Conservation (phyloP, 2,888 invertebrate species). For the Baronia brevicornis region DNA sequence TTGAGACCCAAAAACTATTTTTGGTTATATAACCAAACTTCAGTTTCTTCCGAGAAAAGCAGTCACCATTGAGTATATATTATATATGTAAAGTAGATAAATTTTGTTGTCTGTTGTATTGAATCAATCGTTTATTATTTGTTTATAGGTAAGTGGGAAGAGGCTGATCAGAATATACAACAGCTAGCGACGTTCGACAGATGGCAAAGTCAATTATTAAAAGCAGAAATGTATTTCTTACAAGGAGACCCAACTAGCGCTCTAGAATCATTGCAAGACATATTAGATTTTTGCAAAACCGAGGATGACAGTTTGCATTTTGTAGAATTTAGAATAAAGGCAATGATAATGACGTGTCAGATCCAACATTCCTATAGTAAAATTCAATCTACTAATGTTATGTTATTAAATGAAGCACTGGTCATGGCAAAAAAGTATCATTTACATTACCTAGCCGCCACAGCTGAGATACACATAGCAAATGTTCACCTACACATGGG, state of each 20-base stretch:
- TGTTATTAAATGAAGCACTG: conserved; percentile 81
- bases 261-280: conserved; percentile 62
- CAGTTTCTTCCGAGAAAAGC: no score
- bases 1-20: no score
- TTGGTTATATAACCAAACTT: no score
- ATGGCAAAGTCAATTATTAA: conserved; percentile 78
- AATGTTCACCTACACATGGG: conserved; percentile 85
- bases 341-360: conserved; percentile 80
- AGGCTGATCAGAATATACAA: conserved; percentile 80
- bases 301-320: conserved; percentile 71
- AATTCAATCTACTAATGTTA: conserved; percentile 70
- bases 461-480: conserved; percentile 86
- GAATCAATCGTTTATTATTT: no score
- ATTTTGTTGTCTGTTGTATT: no score
- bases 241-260: conserved; percentile 67
- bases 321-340: conserved; percentile 76
- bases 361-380: conserved; percentile 78
- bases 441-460: conserved; percentile 83
- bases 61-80: no score
- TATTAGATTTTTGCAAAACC: conserved; percentile 69
- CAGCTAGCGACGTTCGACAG: conserved; percentile 80
- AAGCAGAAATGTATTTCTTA: conserved; percentile 72
- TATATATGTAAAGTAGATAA: no score
- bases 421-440: conserved; percentile 83
- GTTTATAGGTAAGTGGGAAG: conserved; percentile 78